A percentile compares a stretch with the other conserved stretches of the same genome.
Conservation (phyloP, 92 coral and sea anemone species). For the Diadumene lineata region DNA sequence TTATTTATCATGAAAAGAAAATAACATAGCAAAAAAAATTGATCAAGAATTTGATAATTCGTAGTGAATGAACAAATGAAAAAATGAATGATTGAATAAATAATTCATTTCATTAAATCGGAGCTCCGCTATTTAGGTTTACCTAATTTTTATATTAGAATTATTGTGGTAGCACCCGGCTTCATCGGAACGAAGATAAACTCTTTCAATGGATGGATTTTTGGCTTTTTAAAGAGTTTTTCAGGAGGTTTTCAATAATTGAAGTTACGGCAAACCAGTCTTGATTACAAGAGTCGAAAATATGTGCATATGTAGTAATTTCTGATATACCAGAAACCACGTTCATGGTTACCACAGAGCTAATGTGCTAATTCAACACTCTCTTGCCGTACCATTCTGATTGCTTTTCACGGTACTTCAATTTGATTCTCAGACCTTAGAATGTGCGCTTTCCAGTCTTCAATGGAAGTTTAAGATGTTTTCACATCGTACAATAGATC, state of each 20-base stretch:
- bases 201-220: conserved; percentile 38
- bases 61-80: too few species aligned
- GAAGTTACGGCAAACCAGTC: conserved; percentile 70
- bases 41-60: too few species aligned
- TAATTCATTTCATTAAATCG: too few species aligned
- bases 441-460: conserved; percentile 66
- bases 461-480: conserved; percentile 29
- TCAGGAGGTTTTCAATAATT: conserved; percentile 50
- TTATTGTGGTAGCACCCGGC: conserved; percentile 70
- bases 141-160: conserved; percentile 29
- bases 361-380: conserved; percentile 47
- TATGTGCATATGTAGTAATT: conserved; percentile 34
- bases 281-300: conserved; percentile 64
- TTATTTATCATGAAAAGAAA: too few species aligned
- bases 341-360: conserved; percentile 27
- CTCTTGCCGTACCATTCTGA: conserved; percentile 37
- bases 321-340: conserved; percentile 15
- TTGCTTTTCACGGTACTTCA: conserved; percentile 20
- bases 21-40: too few species aligned
- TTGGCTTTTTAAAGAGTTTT: conserved; percentile 19
- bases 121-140: too few species aligned
- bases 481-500: conserved; percentile 39
- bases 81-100: too few species aligned
- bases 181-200: conserved; percentile 49
- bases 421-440: conserved; percentile 58